These are phyloP conservation scores for Euborellia annulipes DNA, from an alignment of 1,140 invertebrate genomes.

Conservation along the genomic window DNA sequence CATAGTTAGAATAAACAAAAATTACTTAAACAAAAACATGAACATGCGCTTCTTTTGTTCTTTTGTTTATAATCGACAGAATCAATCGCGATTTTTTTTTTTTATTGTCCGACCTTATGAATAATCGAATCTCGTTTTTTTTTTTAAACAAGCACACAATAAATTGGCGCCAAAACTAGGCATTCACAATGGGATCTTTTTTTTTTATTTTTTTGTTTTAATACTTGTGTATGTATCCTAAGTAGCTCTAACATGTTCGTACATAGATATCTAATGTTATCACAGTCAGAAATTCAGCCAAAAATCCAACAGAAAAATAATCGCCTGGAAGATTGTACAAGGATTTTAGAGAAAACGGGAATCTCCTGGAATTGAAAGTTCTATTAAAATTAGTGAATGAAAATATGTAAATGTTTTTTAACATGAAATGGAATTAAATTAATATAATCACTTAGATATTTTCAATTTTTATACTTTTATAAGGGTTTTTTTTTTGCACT, in stretches of 20 bases:
- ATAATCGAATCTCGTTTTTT: no score
- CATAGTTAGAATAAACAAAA: no score
- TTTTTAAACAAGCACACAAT: no score
- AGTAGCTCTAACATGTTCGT: background rate
- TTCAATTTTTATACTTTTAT: background rate
- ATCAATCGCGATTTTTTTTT: no score
- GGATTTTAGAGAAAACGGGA: background rate
- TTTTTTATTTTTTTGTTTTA: no score
- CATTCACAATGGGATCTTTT: no score
- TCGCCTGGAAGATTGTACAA: background rate
- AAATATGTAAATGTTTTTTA: background rate
- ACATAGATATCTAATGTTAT: slow-evolving; percentile 4
- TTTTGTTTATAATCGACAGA: no score
- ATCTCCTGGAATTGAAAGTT: background rate
- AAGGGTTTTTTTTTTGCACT: background rate
- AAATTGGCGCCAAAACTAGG: no score
- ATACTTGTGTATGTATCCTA: no score
- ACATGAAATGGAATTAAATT: background rate
- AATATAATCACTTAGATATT: background rate
- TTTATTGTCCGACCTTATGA: no score
- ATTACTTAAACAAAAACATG: no score
- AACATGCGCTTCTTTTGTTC: no score
- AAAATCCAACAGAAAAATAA: background rate
- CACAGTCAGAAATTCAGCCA: slow-evolving; percentile 5
- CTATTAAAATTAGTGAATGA: background rate